Evolutionary conservation across 2,888 invertebrate species (phyloP), one percentile per base, ranked within the genome.

Genomic region (Polydrusus tereticollis): DNA sequence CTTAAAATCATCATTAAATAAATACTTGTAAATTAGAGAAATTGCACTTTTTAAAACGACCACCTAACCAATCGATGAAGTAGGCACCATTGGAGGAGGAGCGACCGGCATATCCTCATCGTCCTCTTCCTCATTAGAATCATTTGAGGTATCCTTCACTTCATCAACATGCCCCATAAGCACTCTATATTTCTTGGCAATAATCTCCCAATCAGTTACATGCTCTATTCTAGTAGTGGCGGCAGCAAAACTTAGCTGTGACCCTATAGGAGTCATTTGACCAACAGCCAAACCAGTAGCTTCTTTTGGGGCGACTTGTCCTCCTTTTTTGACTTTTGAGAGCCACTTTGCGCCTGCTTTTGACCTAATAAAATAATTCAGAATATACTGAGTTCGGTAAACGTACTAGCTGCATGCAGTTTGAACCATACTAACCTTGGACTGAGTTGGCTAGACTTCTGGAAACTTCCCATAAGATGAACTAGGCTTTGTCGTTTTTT

Each of bases 331-430:
- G 79, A 95, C 93, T 86, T 95, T 95, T 60, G 94, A 93, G 71
- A 95, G 87, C 95, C 95, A 95, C 83, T 95, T 95, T 77, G 93
- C 93, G 36, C 95, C 95, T 80, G 95, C 94, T 86, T 94, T 95
- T 8, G 94, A 93, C 45, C 74, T 66, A 29, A 47, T 47, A 41
- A 4, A n/a, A 12, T 3, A 41, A 45, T 6, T 18, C 20, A 16
- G 16, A n/a, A n/a, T n/a, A n/a, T n/a, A n/a, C n/a, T n/a, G n/a
- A n/a, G n/a, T n/a, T n/a, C n/a, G n/a, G n/a, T n/a, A n/a, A n/a
- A n/a, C n/a, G n/a, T n/a, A n/a, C n/a, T n/a, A n/a, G n/a, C n/a
- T n/a, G n/a, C n/a, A n/a, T n/a, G n/a, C n/a, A n/a, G n/a, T n/a
- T n/a, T n/a, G n/a, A n/a, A n/a, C n/a, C n/a, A n/a, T 64, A 64